Conservation (phyloP, 2,888 invertebrate species). For the Parnassius mnemosyne region DNA sequence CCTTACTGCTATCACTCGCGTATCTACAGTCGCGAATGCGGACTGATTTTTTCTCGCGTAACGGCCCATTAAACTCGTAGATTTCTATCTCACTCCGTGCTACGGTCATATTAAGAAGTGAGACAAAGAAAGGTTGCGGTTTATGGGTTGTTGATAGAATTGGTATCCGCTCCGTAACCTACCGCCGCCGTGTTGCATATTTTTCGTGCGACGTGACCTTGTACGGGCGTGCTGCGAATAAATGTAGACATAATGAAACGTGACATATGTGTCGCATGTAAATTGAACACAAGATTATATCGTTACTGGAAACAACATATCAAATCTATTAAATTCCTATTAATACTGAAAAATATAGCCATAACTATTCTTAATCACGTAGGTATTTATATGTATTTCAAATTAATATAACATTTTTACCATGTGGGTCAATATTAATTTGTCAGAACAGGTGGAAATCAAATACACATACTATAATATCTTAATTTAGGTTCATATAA, state of each 20-base stretch:
- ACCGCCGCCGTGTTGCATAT: conserved; percentile 77
- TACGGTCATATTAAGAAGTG: conserved; percentile 66
- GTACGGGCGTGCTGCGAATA: conserved; percentile 42
- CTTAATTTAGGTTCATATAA: no score
- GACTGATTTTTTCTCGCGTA: conserved; percentile 81
- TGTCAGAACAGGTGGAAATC: no score
- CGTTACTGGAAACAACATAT: conserved; percentile 12
- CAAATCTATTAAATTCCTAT: neutral
- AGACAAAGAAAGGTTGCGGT: conserved; percentile 81
- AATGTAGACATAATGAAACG: conserved; percentile 7
- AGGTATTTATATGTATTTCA: no score
- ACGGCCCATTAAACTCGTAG: conserved; percentile 81
- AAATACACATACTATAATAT: no score
- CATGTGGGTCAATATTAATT: no score
- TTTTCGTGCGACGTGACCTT: conserved; percentile 66
- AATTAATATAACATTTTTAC: no score
- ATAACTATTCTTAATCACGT: no score
- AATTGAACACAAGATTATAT: conserved; percentile 13
- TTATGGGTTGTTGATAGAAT: conserved; percentile 82
- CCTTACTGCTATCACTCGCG: conserved; percentile 76
- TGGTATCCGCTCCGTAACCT: conserved; percentile 78
- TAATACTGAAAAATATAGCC: neutral
- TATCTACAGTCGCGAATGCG: conserved; percentile 79
- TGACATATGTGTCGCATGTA: conserved; percentile 16
- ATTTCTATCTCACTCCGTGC: conserved; percentile 76